Evolutionary conservation across 2,888 invertebrate species (phyloP), one percentile per base, ranked within the genome.

Genomic region (Neoitamus cyanurus): DNA sequence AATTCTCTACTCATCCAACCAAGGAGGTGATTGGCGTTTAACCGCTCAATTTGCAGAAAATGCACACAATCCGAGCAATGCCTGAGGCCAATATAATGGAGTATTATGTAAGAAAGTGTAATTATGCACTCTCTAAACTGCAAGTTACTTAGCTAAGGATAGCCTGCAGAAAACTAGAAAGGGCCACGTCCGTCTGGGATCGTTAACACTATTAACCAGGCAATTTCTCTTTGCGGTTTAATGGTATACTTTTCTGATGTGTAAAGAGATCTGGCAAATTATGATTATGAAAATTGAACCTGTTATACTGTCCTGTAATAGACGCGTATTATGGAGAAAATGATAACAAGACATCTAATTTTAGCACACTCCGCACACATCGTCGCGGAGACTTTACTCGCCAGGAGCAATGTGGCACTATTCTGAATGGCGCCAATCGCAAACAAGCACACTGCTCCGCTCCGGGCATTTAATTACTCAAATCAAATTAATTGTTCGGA

Each of bases 261-360:
- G 34, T 46, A 25, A 77, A 25, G 11, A 34, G 34, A 37, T 11
- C 42, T 28, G 20, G 77, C 20, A 77, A 25, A 77, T 77, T 25
- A 77, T 77, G 77, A 77, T 77, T 25, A 77, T 77, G 77, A 77
- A 77, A 77, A 77, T 77, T 77, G 37, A 77, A 42, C 42, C 77
- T 42, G 42, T 42, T 77, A 77, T 46, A 28, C n/a, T 25, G 28
- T 73, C 42, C 13, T 42, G 28, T 77, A 77, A 77, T 77, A 70
- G 34, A 15, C n/a, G 30, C 77, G 28, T 37, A 46, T 77, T 77
- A 25, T 46, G 46, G 77, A 77, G 42, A 77, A 77, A 77, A 77
- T 77, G 0, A 77, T 46, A 77, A 77, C 77, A 77, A 46, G 42
- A 28, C 46, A n/a, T 42, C 46, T 46, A 77, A 77, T 77, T 77